phyloP scores from a whole-genome alignment of 1,140 invertebrate genomes.

The Venustaconcha ellipsiformis region DNA sequence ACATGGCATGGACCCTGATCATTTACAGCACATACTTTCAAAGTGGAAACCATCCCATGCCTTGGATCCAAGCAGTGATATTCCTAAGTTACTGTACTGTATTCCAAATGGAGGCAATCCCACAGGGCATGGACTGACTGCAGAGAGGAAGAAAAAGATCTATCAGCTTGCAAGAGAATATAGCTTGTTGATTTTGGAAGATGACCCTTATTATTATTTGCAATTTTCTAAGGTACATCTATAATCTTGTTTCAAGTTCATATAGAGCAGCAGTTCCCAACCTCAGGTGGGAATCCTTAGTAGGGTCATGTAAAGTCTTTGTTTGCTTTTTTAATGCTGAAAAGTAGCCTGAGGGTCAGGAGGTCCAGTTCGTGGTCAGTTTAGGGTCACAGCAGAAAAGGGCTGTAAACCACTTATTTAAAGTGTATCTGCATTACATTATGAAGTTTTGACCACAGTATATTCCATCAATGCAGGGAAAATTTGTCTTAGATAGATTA shows the following conservation, averaged over 20 bases:
- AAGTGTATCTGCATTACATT: background rate
- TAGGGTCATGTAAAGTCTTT: no score
- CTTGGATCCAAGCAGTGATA: conserved; percentile 43
- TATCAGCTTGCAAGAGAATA: conserved; percentile 81
- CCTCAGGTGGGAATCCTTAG: no score
- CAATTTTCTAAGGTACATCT: conserved; percentile 74
- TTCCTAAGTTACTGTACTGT: conserved; percentile 73
- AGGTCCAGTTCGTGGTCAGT: no score
- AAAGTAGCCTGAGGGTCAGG: no score
- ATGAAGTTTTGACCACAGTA: no score
- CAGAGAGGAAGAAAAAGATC: conserved; percentile 78
- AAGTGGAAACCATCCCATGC: conserved; percentile 58
- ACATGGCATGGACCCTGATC: conserved; percentile 62
- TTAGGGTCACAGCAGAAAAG: no score
- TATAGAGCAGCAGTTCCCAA: background rate
- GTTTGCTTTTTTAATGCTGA: no score
- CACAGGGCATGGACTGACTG: conserved; percentile 76
- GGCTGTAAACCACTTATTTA: no score
- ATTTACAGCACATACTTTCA: conserved; percentile 55
- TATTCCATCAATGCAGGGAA: no score
- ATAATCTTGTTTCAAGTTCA: background rate
- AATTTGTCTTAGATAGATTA: no score
- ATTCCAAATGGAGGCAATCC: conserved; percentile 80
- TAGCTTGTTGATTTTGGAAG: conserved; percentile 83
- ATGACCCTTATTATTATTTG: conserved; percentile 85